phyloP scores from a whole-genome alignment of 2,888 invertebrate species.

The Rotaria socialis region DNA sequence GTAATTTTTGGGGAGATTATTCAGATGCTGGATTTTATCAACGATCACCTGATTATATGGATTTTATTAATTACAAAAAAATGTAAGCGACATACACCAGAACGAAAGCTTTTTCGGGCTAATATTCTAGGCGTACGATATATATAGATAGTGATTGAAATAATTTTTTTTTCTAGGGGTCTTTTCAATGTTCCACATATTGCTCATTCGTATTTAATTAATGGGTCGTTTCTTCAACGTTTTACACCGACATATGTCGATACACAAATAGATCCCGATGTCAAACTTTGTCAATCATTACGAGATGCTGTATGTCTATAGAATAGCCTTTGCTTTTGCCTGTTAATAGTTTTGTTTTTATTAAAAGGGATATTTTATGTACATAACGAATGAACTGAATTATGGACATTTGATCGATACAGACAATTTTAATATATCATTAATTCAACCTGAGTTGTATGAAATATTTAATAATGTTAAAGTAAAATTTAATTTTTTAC shows the following conservation, averaged over 20 bases:
- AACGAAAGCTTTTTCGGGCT: too few relatives aligned
- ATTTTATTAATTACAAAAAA: constrained; percentile 76
- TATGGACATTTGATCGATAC: constrained; percentile 83
- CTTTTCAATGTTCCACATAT: constrained; percentile 94
- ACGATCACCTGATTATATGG: constrained; percentile 88
- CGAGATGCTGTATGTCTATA: constrained; percentile 39
- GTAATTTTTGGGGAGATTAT: constrained; percentile 95
- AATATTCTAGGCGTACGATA: too few relatives aligned
- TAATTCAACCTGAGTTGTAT: constrained; percentile 80
- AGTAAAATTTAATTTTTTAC: constrained; percentile 50
- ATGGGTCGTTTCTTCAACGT: constrained; percentile 61
- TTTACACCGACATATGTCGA: constrained; percentile 53
- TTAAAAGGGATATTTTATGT: constrained; percentile 77
- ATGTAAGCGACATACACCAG: constrained; percentile 64
- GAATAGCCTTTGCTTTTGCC: not conserved
- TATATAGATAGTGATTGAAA: constrained; percentile 47
- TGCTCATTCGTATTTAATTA: constrained; percentile 75
- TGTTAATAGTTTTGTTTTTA: not conserved
- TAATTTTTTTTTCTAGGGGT: constrained; percentile 68
- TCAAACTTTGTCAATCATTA: constrained; percentile 70
- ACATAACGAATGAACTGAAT: constrained; percentile 75
- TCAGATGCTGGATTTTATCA: constrained; percentile 86
- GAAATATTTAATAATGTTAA: constrained; percentile 78
- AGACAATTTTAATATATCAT: constrained; percentile 73
- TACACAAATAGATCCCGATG: constrained; percentile 73